Base-by-base conservation (phyloP, 2,113 vertebrate genomes). In the Candoia aspera region DNA sequence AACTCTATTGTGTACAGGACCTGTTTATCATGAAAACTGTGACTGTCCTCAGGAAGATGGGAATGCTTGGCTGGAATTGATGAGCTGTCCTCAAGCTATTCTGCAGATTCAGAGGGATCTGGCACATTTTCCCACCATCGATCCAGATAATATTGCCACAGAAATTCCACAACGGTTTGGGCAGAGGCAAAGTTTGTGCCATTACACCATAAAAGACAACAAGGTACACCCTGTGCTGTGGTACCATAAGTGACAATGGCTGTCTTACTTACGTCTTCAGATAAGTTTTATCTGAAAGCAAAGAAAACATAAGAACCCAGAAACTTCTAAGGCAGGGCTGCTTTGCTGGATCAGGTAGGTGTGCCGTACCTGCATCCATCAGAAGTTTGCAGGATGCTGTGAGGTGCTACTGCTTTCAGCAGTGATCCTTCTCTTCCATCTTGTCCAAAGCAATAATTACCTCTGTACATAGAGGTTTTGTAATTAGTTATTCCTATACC, bases 151-250 rank as follows among this genome's bases (percentile, higher is more conserved):
- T 94, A 99, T 98, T 91, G 97, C 98, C 54, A 88, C 95, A 93
- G 99, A 99, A 97, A 98, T 99, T 94, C 98, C 98, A 0, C 95
- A 98, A 94, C 98, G 99, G 90, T 99, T 99, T 94, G 99, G 99
- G 53, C 98, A 99, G 94, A 98, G 99, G 84, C 99, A 99, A 94
- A 99, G 99, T 94, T 97, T 99, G 90, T 99, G 99, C 92, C 99
- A 99, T 96, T 99, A 99, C 95, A 99, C 99, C n/a, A 94, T 99
- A 94, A 99, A 99, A 97, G 97, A 99, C 95, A 99, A 99, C 54
- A 98, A 98, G 99, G 99, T 99, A 97, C 0, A 57, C 37, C 93
- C 19, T 83, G n/a, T 57, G 26, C 2, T 79, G 60, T 89, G 42
- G 88, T 37, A 37, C 42, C 9, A 0, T 62, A 1, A 0, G 0